Evolutionary conservation across 2,113 vertebrate species (phyloP).

Genomic region (Cottus gobio): DNA sequence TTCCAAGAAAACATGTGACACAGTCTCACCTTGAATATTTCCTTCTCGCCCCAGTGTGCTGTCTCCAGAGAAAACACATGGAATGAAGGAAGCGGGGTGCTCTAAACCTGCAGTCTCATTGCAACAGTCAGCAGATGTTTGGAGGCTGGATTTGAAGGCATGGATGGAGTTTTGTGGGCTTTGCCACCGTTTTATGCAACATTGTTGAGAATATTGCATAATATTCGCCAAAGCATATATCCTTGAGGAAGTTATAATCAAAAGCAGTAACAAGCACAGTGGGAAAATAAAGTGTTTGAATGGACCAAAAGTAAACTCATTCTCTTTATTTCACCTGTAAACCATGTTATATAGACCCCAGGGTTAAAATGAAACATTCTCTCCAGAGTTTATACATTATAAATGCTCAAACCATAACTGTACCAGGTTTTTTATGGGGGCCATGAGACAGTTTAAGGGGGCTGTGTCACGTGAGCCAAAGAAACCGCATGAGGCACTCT

Average conservation of each 20-base stretch:
- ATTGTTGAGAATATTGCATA: constrained; percentile 22
- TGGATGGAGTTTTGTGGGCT: constrained; percentile 3
- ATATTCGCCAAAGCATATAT: not conserved
- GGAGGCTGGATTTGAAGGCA: constrained; percentile 20
- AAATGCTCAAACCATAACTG: not conserved
- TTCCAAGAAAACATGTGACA: constrained; percentile 30
- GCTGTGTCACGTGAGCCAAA: too few relatives aligned
- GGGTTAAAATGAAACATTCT: not conserved
- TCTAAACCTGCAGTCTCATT: constrained; percentile 33
- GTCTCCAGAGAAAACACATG: constrained; percentile 31
- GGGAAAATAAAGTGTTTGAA: constrained; percentile 12
- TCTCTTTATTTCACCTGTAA: constrained; percentile 1
- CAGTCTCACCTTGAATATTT: constrained; percentile 14
- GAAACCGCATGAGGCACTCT: too few relatives aligned
- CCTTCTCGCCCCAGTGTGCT: constrained; percentile 45
- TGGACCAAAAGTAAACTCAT: not conserved
- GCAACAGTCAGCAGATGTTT: constrained; percentile 42
- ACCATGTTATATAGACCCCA: not conserved
- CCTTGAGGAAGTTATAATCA: constrained; percentile 19
- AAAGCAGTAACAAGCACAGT: constrained; percentile 6
- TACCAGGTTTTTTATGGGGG: not conserved
- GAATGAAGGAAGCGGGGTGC: constrained; percentile 20
- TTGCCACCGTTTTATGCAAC: constrained; percentile 30
- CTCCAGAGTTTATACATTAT: not conserved
- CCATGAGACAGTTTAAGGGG: too few relatives aligned